Conservation (phyloP, 1,140 invertebrate genomes). For the Ostrea denselamellosa region DNA sequence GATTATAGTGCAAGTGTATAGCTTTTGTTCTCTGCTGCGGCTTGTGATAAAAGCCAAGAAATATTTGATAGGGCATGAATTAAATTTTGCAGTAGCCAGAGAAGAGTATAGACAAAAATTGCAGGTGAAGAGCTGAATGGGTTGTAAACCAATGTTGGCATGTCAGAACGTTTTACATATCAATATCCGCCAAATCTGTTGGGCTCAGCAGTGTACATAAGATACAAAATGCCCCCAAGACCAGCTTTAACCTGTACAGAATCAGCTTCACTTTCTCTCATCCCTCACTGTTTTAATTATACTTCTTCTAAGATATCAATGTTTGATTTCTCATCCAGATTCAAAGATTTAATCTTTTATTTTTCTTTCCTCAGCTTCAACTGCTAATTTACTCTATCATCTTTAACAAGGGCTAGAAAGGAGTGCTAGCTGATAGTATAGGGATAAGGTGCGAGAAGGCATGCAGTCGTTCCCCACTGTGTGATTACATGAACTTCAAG, state of each 20-base stretch:
- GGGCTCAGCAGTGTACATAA: not conserved
- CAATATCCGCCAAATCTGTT: constrained; percentile 28
- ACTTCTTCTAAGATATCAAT: constrained; percentile 29
- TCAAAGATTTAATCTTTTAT: constrained; percentile 39
- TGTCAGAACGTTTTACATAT: constrained; percentile 38
- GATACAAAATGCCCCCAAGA: constrained; percentile 14
- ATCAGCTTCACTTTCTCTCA: constrained; percentile 9
- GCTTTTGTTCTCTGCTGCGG: constrained; percentile 5
- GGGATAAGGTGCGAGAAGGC: not conserved
- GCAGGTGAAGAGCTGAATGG: constrained; percentile 26
- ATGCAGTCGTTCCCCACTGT: constrained; percentile 16
- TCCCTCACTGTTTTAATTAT: constrained; percentile 21
- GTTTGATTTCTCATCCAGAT: constrained; percentile 35
- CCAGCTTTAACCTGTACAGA: not conserved
- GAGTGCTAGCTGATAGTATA: constrained; percentile 17
- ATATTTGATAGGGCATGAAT: constrained; percentile 33
- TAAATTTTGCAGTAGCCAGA: constrained; percentile 33
- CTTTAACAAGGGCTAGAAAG: constrained; percentile 10
- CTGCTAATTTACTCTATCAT: constrained; percentile 28
- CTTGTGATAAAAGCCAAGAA: constrained; percentile 30
- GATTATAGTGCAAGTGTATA: constrained; percentile 22
- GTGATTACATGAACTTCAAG: constrained; percentile 9
- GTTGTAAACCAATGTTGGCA: constrained; percentile 29
- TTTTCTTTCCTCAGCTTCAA: constrained; percentile 35
- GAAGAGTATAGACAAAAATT: constrained; percentile 13